Conservation (phyloP, 2,797 vertebrate species). For the Vireo griseus region DNA sequence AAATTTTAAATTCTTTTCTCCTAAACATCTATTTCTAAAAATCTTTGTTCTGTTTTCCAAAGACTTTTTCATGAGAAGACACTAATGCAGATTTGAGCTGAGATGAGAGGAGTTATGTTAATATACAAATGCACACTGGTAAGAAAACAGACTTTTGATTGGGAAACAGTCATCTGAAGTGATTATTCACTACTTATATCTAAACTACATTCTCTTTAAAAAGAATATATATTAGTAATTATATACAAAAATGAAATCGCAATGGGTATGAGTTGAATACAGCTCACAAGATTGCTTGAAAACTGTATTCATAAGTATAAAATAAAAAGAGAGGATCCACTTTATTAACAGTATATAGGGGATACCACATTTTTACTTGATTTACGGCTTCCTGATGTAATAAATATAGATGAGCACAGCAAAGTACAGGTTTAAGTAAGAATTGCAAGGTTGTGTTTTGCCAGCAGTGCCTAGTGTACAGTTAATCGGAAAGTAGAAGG, state of each 20-base stretch:
- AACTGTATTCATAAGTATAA: background rate
- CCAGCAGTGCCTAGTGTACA: slow-evolving; percentile 15
- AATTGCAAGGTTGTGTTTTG: slow-evolving; percentile 7
- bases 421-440: slow-evolving; percentile 44
- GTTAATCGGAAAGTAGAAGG: slow-evolving; percentile 43
- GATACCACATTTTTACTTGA: background rate
- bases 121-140: background rate
- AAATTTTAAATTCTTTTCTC: background rate
- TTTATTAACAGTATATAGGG: background rate
- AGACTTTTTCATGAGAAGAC: background rate
- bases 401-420: slow-evolving; percentile 34
- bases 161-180: background rate
- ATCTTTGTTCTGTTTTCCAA: background rate
- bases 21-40: background rate
- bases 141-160: background rate
- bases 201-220: background rate
- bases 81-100: background rate
- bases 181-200: background rate
- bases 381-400: slow-evolving; percentile 42
- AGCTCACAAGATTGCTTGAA: background rate
- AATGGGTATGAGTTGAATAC: background rate
- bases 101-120: background rate
- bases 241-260: background rate
- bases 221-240: background rate
- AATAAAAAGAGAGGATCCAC: background rate